Base-by-base conservation (phyloP, 2,888 invertebrate genomes). In the Sarcophaga subvicina region DNA sequence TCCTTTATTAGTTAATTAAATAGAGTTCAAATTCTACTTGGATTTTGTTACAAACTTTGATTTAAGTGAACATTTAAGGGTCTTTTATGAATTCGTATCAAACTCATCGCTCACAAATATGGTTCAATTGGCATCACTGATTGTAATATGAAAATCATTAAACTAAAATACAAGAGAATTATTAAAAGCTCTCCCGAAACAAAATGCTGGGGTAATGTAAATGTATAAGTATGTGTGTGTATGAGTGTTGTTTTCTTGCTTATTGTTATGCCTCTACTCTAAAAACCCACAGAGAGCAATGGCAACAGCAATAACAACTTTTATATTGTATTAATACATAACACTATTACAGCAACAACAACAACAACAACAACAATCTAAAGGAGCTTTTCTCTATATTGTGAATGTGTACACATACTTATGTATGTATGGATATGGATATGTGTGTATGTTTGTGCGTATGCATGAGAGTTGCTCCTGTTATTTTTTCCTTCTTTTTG, bases 401-500 rank as follows among this genome's bases (percentile, higher is more conserved):
- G 8, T 37, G 37, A 37, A 37, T 10, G 2, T 2, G 8, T 37
- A 37, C 37, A 37, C 37, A 37, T 37, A 37, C 37, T 2, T 37
- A 37, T 0, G 8, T 37, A 37, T 67, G 11, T 3, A 17, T 25
- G 2, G 12, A 66, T 3, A n/a, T n/a, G 54, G 22, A 0, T 63
- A 6, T 59, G 45, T 62, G 45, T 60, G 10, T n/a, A 8, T n/a
- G 71, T 54, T 37, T 37, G 37, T 54, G 54, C 62, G 62, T 62
- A 20, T n/a, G 11, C 6, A 62, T 75, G 49, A 49, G 27, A 80
- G 73, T 90, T 88, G 90, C 91, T 91, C 90, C 91, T 89, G 89
- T 88, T 88, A 88, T 88, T 14, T 54, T 54, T 54, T 54, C 54
- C 4, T 14, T 54, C 5, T 37, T 37, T 10, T 10, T 37, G 3